Evolutionary conservation across 92 coral and sea anemone species (phyloP), one percentile per base, ranked within the genome.

Genomic region (Virgularia gustaviana): DNA sequence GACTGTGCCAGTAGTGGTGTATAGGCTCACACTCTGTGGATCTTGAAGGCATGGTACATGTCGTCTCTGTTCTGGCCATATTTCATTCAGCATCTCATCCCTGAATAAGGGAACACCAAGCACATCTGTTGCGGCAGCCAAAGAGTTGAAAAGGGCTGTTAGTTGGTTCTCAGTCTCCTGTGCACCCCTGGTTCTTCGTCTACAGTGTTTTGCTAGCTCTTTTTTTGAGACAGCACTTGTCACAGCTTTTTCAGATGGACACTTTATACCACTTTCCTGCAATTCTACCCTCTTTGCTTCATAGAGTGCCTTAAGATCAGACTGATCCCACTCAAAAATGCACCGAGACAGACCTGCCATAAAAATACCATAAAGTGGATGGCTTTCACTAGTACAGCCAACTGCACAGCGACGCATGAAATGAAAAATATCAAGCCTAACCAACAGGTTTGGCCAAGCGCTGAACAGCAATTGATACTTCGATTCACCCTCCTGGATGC

Each of bases 181-280:
- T 3, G 71, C 38, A 18, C 87, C 83, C 10, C 83, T 53, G 18
- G 91, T 87, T 36, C 33, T 36, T 29, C 83, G 32, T 9, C 81
- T 49, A 64, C 82, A 76, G 43, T 87, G 88, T n/a, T 25, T 23
- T 6, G 85, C 76, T 2, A 87, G 66, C 80, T 83, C 85, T 29
- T 24, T 24, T 22, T 29, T 24, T 4, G 36, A 25, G 5, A 56
- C 34, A 7, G 43, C 43, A 10, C 19, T 59, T 18, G 2, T 24
- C 8, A 59, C 41, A 15, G 43, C 65, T 12, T 30, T 10, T 12
- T 2, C 25, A 34, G 65, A n/a, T 54, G 60, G 32, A 34, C 10
- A 10, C 42, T 13, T 30, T 13, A 30, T 3, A 6, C 41, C 65
- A 31, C 22, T 34, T 1, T 13, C 65, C 1, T 2, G 2, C 38